Conservation (phyloP, 2,113 vertebrate species). For the Corvus cornix region DNA sequence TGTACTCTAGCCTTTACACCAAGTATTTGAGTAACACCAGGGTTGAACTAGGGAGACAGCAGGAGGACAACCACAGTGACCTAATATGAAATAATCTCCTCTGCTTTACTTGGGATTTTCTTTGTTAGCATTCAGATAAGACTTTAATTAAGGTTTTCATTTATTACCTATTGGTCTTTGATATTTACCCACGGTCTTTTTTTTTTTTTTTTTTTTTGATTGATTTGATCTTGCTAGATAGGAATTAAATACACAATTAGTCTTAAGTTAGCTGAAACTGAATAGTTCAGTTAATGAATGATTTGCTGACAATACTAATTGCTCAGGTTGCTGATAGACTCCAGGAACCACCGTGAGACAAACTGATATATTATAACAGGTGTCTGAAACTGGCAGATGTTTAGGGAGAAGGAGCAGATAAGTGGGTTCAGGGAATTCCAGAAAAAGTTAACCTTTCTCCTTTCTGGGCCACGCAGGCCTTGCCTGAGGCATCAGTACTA, state of each 20-base stretch:
- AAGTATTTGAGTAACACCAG: fast-evolving
- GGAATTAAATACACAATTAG: neutral
- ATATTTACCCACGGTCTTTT: neutral
- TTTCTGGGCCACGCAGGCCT: neutral
- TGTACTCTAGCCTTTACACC: neutral
- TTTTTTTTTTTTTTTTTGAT: neutral
- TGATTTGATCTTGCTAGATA: neutral
- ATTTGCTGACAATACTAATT: neutral
- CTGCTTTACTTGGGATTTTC: neutral
- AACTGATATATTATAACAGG: neutral
- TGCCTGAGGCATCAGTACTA: neutral
- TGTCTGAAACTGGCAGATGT: constrained; percentile 21
- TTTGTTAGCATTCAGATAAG: constrained; percentile 12
- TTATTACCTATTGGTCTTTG: neutral
- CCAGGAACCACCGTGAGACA: neutral
- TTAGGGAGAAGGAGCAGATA: constrained; percentile 15
- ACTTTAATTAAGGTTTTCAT: neutral
- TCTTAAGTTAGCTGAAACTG: neutral
- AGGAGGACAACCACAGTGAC: neutral
- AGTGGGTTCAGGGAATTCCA: constrained; percentile 8
- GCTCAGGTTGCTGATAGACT: neutral
- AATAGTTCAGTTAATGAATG: constrained; percentile 19
- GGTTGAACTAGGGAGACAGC: neutral
- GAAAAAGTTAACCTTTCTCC: constrained; percentile 24
- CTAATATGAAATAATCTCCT: neutral